Conservation (phyloP, 2,797 vertebrate genomes). For the Spinus olivaceus region DNA sequence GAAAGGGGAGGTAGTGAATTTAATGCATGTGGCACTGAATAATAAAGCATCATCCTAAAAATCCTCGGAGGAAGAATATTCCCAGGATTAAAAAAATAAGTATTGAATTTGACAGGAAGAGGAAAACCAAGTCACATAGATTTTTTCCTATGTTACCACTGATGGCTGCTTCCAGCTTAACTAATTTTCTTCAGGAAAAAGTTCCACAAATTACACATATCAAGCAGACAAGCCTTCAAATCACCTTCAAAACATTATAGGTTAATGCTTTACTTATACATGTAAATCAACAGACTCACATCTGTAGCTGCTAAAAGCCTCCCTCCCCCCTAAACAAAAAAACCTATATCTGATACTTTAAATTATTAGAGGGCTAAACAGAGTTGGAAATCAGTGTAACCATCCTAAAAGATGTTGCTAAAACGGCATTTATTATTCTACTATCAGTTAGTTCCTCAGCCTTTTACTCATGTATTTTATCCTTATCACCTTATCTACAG, state of each 20-base stretch:
- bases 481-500: neutral
- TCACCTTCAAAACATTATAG: neutral
- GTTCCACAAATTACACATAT: neutral
- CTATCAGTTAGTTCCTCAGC: neutral
- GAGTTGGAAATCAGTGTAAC: neutral
- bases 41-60: neutral
- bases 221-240: neutral
- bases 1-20: neutral
- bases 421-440: neutral
- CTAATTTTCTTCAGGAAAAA: neutral
- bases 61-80: neutral
- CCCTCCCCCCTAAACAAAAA: rapidly evolving
- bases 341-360: neutral
- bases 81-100: neutral
- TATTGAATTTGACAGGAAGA: neutral
- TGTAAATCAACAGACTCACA: neutral
- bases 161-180: neutral
- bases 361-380: neutral
- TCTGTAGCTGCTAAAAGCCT: neutral
- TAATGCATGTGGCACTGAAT: neutral
- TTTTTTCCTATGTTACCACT: neutral
- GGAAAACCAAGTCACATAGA: neutral
- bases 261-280: neutral
- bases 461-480: neutral
- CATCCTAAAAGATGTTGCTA: neutral